These are phyloP conservation scores for Sialis lutaria DNA, from an alignment of 2,888 invertebrate genomes.

Conservation along the genomic window DNA sequence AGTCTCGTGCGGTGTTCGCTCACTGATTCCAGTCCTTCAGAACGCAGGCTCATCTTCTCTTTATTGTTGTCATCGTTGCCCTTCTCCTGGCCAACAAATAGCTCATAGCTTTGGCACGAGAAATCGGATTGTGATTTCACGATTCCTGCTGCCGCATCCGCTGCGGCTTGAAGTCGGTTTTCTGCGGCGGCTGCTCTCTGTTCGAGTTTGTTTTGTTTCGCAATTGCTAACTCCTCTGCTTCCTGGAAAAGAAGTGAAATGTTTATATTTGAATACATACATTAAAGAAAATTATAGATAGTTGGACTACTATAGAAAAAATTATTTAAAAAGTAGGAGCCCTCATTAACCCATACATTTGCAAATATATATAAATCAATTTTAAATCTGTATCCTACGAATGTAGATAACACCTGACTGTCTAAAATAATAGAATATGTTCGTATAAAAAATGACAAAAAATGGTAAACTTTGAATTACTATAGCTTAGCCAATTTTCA, in stretches of 20 bases:
- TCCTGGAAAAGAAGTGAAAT: slow-evolving; percentile 34
- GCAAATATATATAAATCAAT: too few relatives aligned
- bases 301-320: background rate
- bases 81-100: slow-evolving; percentile 77
- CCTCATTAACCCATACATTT: background rate
- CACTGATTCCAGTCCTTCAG: slow-evolving; percentile 74
- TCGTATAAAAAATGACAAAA: too few relatives aligned
- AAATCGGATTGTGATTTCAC: slow-evolving; percentile 84
- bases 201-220: slow-evolving; percentile 43
- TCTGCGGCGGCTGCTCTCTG: slow-evolving; percentile 44
- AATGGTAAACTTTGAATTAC: too few relatives aligned
- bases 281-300: background rate
- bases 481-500: too few relatives aligned
- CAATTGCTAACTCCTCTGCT: slow-evolving; percentile 68
- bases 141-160: slow-evolving; percentile 41
- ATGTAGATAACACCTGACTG: too few relatives aligned
- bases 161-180: slow-evolving; percentile 32
- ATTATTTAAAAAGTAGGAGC: background rate
- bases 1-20: slow-evolving; percentile 55
- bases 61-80: slow-evolving; percentile 80
- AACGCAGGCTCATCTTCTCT: slow-evolving; percentile 78
- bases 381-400: too few relatives aligned
- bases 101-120: slow-evolving; percentile 83
- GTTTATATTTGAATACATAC: too few relatives aligned
- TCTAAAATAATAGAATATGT: too few relatives aligned